Evolutionary conservation across 2,888 invertebrate species (phyloP), one percentile per base, ranked within the genome.

Genomic region (Linnaemya tessellans): DNA sequence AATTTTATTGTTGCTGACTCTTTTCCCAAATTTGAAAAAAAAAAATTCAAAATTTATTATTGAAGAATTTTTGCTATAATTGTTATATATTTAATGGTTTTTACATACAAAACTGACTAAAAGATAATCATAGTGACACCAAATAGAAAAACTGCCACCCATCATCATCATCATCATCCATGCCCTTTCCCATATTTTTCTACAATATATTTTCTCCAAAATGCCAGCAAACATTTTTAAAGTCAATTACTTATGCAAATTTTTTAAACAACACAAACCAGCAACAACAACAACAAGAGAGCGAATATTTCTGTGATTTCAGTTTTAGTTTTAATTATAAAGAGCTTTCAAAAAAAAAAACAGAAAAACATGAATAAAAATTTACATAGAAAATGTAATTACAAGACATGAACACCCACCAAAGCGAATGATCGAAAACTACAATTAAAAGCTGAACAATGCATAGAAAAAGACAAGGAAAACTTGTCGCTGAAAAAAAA

Each of bases 181-280:
- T 56, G 0, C 49, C 18, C 38, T 8, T 30, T 51, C 46, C 10
- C 35, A 3, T 38, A 9, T 38, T 10, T 43, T 2, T 43, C 2
- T 13, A 13, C 1, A 11, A 43, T 13, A 43, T 43, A 38, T 43
- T 13, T 43, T 43, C 13, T 5, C 54, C 13, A 54, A 15, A 62
- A 49, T 30, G 75, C 22, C 25, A 54, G 38, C 68, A 20, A 56
- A 46, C 8, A 65, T n/a, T 60, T 30, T 54, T 67, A 67, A 68
- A 74, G 79, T 74, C 74, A 84, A 84, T 84, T 80, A 84, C n/a
- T 64, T 80, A 84, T 84, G 84, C 70, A 84, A 84, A 84, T 84
- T 68, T 60, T 35, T 35, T 30, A 35, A 38, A 54, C 30, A 68
- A 10, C 18, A 49, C 25, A 46, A 51, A 49, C 58, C 65, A 8